Conservation (phyloP, 2,888 invertebrate species). For the Dryadula phaetusa region DNA sequence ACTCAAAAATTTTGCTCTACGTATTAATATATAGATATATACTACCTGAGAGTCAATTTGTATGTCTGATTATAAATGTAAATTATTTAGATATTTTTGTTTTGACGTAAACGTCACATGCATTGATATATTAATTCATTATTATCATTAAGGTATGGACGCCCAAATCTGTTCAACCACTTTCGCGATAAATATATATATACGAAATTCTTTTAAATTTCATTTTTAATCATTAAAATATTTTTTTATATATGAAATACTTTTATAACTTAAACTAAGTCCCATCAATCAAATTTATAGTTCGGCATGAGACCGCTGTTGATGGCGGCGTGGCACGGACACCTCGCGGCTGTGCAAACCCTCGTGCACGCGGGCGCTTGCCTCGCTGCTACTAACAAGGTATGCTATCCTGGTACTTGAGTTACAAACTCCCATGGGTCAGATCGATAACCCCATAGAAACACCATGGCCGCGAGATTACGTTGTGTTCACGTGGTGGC, state of each 20-base stretch:
- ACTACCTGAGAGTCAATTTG: no score
- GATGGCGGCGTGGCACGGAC: slow-evolving; percentile 91
- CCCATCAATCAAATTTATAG: slow-evolving; percentile 59
- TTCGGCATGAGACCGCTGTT: slow-evolving; percentile 89
- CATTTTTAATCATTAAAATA: no score
- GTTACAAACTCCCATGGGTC: slow-evolving; percentile 17
- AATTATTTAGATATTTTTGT: no score
- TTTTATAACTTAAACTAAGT: not conserved
- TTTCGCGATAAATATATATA: not conserved
- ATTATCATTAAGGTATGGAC: no score
- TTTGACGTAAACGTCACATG: no score
- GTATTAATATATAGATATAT: no score
- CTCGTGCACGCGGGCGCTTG: slow-evolving; percentile 88
- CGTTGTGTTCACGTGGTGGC: not conserved
- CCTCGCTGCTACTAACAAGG: slow-evolving; percentile 88
- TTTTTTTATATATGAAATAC: not conserved
- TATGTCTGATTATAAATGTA: no score
- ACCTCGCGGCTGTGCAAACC: slow-evolving; percentile 87
- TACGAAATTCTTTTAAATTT: no score
- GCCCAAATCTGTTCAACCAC: no score
- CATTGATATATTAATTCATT: no score
- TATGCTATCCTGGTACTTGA: slow-evolving; percentile 59
- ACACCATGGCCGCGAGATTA: not conserved
- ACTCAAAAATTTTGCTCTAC: no score
- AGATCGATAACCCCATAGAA: slow-evolving; percentile 24